A percentile compares a stretch with the other conserved stretches of the same genome.
Evolutionary conservation across 2,888 invertebrate species (phyloP).

Genomic region (Platycheirus albimanus): DNA sequence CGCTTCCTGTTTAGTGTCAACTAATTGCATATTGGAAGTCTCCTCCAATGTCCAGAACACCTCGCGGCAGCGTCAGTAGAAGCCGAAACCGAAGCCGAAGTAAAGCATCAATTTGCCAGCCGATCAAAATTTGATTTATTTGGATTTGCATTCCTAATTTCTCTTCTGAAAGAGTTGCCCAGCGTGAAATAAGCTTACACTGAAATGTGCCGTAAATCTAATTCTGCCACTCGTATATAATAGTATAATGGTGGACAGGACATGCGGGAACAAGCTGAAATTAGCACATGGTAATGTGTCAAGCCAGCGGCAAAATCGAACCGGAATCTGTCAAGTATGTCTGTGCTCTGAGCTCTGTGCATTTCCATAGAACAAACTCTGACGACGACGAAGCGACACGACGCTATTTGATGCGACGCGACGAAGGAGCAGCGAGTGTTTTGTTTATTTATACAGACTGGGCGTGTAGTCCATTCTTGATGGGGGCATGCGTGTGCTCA

Average conservation of each 20-base stretch:
- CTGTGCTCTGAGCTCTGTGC: too few relatives aligned
- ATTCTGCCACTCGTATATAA: background rate
- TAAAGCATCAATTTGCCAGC: conserved; percentile 56
- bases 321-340: conserved; percentile 63
- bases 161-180: conserved; percentile 16
- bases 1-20: conserved; percentile 24
- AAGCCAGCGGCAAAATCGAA: conserved; percentile 58
- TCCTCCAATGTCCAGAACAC: conserved; percentile 19
- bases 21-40: conserved; percentile 38
- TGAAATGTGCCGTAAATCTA: conserved; percentile 42
- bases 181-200: conserved; percentile 19
- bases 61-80: conserved; percentile 34
- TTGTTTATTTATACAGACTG: conserved; percentile 11
- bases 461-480: conserved; percentile 28
- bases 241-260: background rate
- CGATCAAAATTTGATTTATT: conserved; percentile 73
- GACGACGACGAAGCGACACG: too few relatives aligned
- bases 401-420: too few relatives aligned
- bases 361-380: conserved; percentile 52
- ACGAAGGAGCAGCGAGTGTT: background rate
- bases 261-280: conserved; percentile 33
- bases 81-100: too few relatives aligned
- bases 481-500: conserved; percentile 62
- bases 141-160: conserved; percentile 68
- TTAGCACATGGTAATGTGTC: conserved; percentile 67